These are phyloP conservation scores for Rhopilema esculentum DNA, from an alignment of 30 jellyfish, hydroid and myxozoan genomes.

Conservation along the genomic window DNA sequence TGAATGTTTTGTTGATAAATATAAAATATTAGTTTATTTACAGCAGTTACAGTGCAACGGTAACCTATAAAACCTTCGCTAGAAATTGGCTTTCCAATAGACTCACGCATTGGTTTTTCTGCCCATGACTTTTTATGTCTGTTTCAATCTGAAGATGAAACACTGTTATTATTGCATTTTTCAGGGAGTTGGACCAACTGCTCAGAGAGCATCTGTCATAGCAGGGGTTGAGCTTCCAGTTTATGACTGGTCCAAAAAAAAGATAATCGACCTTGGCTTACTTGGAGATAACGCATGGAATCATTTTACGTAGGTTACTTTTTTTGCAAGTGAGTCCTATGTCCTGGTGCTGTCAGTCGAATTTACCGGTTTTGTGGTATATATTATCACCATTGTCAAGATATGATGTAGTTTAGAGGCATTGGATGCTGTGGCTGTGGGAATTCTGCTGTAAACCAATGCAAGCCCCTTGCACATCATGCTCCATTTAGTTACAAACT, in stretches of 20 bases:
- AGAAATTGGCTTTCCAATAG: neutral
- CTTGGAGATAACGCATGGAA: constrained; percentile 81
- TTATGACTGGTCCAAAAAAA: constrained; percentile 81
- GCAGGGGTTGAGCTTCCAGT: constrained; percentile 93
- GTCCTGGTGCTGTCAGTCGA: too few relatives aligned
- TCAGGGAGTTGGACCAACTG: constrained; percentile 97
- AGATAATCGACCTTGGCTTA: constrained; percentile 29
- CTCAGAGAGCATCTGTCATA: constrained; percentile 93
- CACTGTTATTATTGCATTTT: neutral
- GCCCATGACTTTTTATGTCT: constrained; percentile 12
- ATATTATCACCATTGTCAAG: too few relatives aligned
- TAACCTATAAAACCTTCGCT: too few relatives aligned
- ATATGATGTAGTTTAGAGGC: too few relatives aligned
- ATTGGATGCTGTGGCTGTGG: too few relatives aligned
- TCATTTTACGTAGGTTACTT: constrained; percentile 78
- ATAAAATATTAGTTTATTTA: neutral
- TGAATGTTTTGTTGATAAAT: neutral
- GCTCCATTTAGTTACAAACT: too few relatives aligned
- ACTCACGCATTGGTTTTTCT: neutral
- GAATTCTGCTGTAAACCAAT: too few relatives aligned
- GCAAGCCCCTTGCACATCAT: too few relatives aligned
- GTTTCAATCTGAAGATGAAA: neutral
- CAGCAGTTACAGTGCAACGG: neutral
- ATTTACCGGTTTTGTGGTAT: too few relatives aligned
- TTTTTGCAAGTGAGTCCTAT: too few relatives aligned